phyloP scores from a whole-genome alignment of 2,797 vertebrate species.

The Phrynocephalus forsythii region DNA sequence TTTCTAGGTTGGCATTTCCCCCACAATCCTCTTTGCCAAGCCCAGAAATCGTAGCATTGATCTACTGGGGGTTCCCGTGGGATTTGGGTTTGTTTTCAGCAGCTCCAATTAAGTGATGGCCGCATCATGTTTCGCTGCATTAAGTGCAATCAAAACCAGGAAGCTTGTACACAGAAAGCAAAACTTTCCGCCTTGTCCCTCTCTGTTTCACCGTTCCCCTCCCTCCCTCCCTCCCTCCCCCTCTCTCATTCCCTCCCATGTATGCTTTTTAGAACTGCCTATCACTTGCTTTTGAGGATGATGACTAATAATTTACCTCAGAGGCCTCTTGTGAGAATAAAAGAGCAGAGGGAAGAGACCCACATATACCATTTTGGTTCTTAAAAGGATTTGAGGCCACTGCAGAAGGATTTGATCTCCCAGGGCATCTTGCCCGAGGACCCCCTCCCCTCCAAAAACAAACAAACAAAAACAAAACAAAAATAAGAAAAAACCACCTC shows the following conservation, averaged over 20 bases:
- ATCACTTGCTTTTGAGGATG: too few relatives aligned
- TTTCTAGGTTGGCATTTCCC: not conserved
- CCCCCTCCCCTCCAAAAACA: not conserved
- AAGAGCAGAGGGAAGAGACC: not conserved
- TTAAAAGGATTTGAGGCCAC: not conserved
- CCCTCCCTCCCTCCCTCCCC: too few relatives aligned
- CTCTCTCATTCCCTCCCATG: too few relatives aligned
- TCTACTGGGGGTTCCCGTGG: not conserved
- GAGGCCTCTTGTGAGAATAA: not conserved
- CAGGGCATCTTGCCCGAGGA: not conserved
- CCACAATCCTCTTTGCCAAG: not conserved
- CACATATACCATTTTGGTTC: too few relatives aligned
- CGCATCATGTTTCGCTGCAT: not conserved
- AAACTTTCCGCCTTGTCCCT: not conserved
- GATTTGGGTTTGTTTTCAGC: conserved; percentile 5
- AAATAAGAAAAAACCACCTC: too few relatives aligned
- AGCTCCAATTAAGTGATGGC: conserved; percentile 9
- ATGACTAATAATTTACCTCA: not conserved
- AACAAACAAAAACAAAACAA: too few relatives aligned
- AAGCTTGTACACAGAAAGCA: not conserved
- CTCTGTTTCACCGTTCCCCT: not conserved
- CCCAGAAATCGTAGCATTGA: not conserved
- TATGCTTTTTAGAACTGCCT: not conserved
- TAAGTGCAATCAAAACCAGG: not conserved
- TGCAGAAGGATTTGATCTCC: not conserved